Percentiles rank a stretch among this genome's conserved stretches.
Evolutionary conservation across 2,113 vertebrate genomes (phyloP).

Genomic region (Motacilla alba): DNA sequence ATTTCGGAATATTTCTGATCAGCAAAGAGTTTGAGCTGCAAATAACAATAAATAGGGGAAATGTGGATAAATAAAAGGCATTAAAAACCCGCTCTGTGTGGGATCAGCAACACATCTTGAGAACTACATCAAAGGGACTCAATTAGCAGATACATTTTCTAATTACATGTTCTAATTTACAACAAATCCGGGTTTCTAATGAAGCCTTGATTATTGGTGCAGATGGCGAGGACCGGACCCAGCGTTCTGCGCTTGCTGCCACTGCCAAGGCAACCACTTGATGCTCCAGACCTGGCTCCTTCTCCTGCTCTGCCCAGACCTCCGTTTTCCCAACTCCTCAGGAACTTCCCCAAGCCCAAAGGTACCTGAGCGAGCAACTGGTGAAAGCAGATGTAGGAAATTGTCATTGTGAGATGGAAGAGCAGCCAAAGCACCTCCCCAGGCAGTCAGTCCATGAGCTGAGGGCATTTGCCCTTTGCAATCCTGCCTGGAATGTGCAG

Average conservation of each 20-base stretch:
- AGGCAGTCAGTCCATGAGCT: neutral
- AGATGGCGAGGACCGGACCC: conserved; percentile 22
- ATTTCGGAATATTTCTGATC: conserved; percentile 32
- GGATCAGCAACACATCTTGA: neutral
- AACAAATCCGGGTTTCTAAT: conserved; percentile 41
- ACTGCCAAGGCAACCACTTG: neutral
- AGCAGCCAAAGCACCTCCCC: neutral
- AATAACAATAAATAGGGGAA: conserved; percentile 44
- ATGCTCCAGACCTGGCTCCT: neutral
- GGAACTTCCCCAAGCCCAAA: neutral
- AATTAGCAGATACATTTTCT: conserved; percentile 57
- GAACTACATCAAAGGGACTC: conserved; percentile 53
- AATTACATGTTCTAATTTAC: conserved; percentile 55
- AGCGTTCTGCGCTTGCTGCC: neutral
- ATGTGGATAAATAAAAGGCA: conserved; percentile 44
- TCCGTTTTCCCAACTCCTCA: rapidly evolving
- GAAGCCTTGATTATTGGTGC: conserved; percentile 35
- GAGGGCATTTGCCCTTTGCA: neutral
- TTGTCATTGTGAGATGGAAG: neutral
- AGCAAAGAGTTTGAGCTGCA: conserved; percentile 13
- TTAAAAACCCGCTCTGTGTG: neutral
- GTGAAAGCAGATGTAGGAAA: neutral
- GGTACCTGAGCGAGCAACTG: neutral
- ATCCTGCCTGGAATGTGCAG: neutral
- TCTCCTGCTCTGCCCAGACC: neutral